A percentile compares a stretch with the other conserved stretches of the same genome.
phyloP scores from a whole-genome alignment of 2,888 invertebrate genomes.

The Physocephala rufipes region DNA sequence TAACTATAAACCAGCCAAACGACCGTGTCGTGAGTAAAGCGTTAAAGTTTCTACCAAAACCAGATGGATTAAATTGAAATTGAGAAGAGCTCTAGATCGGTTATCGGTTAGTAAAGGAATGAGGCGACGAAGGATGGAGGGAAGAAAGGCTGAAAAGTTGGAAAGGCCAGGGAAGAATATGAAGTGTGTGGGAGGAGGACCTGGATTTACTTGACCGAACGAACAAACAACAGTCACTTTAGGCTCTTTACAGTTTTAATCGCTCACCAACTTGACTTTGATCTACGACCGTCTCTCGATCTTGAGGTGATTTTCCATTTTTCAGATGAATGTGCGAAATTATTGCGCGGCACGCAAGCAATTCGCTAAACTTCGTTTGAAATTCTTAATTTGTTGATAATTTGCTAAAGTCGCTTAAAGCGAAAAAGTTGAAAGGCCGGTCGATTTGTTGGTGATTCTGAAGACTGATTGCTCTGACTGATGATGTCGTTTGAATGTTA shows the following conservation, averaged over 20 bases:
- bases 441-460: background rate
- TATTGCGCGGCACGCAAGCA: conserved; percentile 58
- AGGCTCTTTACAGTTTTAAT: too few species aligned
- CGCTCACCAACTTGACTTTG: too few species aligned
- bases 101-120: background rate
- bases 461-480: background rate
- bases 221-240: too few species aligned
- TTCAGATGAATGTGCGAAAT: conserved; percentile 48
- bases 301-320: background rate
- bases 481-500: conserved; percentile 5
- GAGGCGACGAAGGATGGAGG: background rate
- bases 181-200: too few species aligned
- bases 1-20: background rate
- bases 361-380: conserved; percentile 50
- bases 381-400: conserved; percentile 58
- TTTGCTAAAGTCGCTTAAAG: conserved; percentile 50
- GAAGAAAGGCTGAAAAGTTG: conserved; percentile 37
- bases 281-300: background rate
- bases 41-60: background rate
- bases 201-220: too few species aligned
- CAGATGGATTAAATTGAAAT: background rate
- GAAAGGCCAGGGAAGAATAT: too few species aligned
- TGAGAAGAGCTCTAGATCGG: background rate
- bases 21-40: background rate
- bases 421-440: background rate